Evolutionary conservation across 2,113 vertebrate species (phyloP).

Genomic region (Geothlypis trichas): DNA sequence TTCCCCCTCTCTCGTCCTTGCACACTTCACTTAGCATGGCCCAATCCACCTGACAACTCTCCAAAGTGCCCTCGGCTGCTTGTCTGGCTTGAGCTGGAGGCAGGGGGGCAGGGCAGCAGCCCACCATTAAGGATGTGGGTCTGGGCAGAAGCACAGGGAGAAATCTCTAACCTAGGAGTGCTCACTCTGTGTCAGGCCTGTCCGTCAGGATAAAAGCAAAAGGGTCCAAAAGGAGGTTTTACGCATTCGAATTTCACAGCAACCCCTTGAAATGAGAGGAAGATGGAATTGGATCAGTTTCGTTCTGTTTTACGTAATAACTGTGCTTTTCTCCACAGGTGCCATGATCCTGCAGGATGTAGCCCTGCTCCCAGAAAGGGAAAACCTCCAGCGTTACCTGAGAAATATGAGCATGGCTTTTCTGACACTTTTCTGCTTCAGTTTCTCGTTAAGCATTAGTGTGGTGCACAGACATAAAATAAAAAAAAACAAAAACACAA

Average conservation of each 20-base stretch:
- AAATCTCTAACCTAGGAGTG: neutral
- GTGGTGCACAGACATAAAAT: neutral
- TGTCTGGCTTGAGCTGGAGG: constrained; percentile 5
- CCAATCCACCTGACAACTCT: constrained; percentile 62
- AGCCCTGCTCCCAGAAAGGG: neutral
- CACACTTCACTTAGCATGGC: constrained; percentile 70
- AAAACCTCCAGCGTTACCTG: neutral
- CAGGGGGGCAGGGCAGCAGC: neutral
- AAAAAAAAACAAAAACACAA: accelerated
- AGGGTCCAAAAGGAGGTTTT: neutral
- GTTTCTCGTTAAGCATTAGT: neutral
- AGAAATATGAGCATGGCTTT: neutral
- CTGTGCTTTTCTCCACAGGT: neutral
- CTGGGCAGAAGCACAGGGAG: neutral
- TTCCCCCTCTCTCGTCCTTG: constrained; percentile 3
- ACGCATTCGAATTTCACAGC: neutral
- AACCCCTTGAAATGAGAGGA: neutral
- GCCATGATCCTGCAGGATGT: neutral
- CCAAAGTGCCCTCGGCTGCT: constrained; percentile 11
- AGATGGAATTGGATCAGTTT: neutral
- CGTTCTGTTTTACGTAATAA: neutral
- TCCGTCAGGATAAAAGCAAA: neutral
- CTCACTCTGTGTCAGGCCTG: accelerated
- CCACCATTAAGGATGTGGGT: neutral
- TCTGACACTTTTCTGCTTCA: neutral